A percentile compares a stretch with the other conserved stretches of the same genome.
phyloP scores from a whole-genome alignment of 2,113 vertebrate species.

The Macaca fascicularis region DNA sequence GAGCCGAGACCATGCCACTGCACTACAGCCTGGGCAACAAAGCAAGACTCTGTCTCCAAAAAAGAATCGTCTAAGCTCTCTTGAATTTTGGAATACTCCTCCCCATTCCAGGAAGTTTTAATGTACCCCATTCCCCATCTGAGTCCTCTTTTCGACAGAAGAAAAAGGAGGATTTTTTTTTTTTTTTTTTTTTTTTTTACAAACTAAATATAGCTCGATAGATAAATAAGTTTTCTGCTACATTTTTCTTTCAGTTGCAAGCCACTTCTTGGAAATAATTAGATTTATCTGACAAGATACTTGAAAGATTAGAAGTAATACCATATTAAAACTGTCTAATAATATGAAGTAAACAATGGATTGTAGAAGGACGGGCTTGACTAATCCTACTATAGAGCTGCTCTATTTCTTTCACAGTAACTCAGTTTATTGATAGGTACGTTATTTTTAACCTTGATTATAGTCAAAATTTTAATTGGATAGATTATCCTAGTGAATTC shows the following conservation, averaged over 20 bases:
- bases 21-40: too few species aligned
- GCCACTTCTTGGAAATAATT: constrained; percentile 59
- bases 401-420: constrained; percentile 49
- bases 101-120: background rate
- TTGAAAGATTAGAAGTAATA: constrained; percentile 69
- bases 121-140: background rate
- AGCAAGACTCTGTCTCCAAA: too few species aligned
- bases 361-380: background rate
- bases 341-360: constrained; percentile 40
- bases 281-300: constrained; percentile 56
- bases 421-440: constrained; percentile 44
- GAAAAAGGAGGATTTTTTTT: background rate
- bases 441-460: constrained; percentile 52
- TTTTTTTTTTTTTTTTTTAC: background rate
- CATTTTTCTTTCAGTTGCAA: constrained; percentile 51
- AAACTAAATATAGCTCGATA: constrained; percentile 30
- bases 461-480: constrained; percentile 53
- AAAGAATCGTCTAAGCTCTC: background rate
- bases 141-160: constrained; percentile 15
- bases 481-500: constrained; percentile 53
- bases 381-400: background rate
- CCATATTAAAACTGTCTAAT: constrained; percentile 49
- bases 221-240: background rate
- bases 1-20: too few species aligned
- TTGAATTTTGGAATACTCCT: background rate